Percentiles rank a stretch among this genome's conserved stretches.
Evolutionary conservation across 2,797 vertebrate genomes (phyloP).

Genomic region (Acrossocheilus fasciatus): DNA sequence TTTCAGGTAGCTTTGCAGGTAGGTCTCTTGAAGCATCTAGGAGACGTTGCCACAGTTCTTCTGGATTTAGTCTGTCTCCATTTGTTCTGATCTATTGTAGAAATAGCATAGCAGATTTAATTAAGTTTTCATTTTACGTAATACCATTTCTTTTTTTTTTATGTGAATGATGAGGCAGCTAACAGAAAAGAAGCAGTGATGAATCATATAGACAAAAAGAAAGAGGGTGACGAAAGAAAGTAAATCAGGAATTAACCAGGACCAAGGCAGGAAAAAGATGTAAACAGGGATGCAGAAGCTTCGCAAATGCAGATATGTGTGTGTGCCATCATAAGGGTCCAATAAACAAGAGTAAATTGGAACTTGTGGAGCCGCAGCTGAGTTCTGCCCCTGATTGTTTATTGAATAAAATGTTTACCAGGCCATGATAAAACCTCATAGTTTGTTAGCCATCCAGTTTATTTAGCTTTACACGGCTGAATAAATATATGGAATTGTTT

Average conservation of each 20-base stretch:
- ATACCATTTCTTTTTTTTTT: neutral
- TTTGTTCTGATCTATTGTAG: neutral
- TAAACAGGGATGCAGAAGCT: neutral
- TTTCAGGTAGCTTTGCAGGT: no score
- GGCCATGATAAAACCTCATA: constrained; percentile 24
- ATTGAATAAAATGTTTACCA: constrained; percentile 40
- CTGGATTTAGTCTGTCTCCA: neutral
- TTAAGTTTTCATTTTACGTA: neutral
- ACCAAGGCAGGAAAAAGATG: neutral
- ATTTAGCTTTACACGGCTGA: constrained; percentile 2
- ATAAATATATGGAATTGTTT: neutral
- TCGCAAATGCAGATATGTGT: neutral
- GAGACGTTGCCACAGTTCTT: neutral
- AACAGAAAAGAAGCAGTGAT: neutral
- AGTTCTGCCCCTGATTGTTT: constrained; percentile 44
- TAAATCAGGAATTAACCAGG: neutral
- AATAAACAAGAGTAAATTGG: constrained; percentile 49
- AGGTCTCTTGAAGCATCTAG: neutral
- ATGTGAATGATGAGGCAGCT: neutral
- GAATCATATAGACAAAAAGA: neutral
- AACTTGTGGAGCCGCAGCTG: constrained; percentile 31
- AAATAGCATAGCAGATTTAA: neutral
- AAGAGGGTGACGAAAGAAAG: neutral
- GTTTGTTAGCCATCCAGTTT: constrained; percentile 18
- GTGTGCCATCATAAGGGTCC: constrained; percentile 15